phyloP scores from a whole-genome alignment of 2,888 invertebrate species.

The Spodoptera exigua region DNA sequence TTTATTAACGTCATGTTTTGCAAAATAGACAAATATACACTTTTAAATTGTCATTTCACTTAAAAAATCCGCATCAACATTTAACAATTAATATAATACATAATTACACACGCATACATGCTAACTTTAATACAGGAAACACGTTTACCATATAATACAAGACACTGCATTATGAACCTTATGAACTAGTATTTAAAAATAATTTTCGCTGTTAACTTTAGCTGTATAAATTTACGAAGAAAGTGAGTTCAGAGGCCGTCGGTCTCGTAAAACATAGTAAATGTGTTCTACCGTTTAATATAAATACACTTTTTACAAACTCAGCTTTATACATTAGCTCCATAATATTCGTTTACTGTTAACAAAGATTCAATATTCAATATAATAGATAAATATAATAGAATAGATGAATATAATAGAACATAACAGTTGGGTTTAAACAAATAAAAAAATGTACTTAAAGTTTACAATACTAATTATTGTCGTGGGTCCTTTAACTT shows the following conservation, averaged over 20 bases:
- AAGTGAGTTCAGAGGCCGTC: slow-evolving; percentile 20
- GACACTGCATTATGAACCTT: slow-evolving; percentile 25
- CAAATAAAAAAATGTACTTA: slow-evolving; percentile 58
- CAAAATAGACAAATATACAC: slow-evolving; percentile 89
- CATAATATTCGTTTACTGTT: slow-evolving; percentile 50
- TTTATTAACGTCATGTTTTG: slow-evolving; percentile 89
- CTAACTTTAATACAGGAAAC: slow-evolving; percentile 57
- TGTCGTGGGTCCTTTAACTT: slow-evolving; percentile 78
- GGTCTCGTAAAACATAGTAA: slow-evolving; percentile 43
- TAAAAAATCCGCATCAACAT: slow-evolving; percentile 86
- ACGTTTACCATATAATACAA: slow-evolving; percentile 54
- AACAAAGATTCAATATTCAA: slow-evolving; percentile 61
- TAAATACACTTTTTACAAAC: slow-evolving; percentile 61
- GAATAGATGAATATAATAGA: too few relatives aligned
- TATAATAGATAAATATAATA: too few relatives aligned
- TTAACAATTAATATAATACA: slow-evolving; percentile 85
- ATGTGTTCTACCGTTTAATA: slow-evolving; percentile 44
- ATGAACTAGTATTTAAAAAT: slow-evolving; percentile 38
- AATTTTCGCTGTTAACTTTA: slow-evolving; percentile 30
- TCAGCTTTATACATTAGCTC: slow-evolving; percentile 56
- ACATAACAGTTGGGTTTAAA: slow-evolving; percentile 48
- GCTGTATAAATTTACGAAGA: slow-evolving; percentile 37
- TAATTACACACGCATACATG: slow-evolving; percentile 76
- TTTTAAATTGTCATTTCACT: slow-evolving; percentile 83
- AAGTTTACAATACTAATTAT: slow-evolving; percentile 82